Base-by-base conservation (phyloP, 2,888 invertebrate species). In the Aphrophora alni region DNA sequence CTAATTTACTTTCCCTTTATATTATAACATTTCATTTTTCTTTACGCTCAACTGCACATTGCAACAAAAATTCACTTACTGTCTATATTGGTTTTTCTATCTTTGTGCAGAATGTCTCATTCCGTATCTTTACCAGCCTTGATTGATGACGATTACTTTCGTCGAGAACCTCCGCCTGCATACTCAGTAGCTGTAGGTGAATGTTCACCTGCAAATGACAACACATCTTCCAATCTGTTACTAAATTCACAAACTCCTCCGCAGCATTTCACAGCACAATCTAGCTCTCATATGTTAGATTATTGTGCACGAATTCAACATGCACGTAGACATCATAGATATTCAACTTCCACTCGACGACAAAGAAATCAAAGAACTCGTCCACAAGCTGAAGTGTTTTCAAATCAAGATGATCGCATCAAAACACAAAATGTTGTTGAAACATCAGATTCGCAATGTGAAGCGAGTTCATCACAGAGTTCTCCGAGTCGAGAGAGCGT, bases 161-260 rank as follows among this genome's bases (percentile, higher is more conserved):
- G 86, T 80, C 86, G 89, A n/a, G 88, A 89, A 68, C 88, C 89
- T 0, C 90, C 90, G 0, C 90, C 90, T 3, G 87, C 89, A 0
- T 90, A 90, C 84, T 87, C 88, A 38, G 89, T 89, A 59, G 89
- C 90, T 38, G 89, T 90, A 1, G 86, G 85, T 33, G 86, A 87
- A 68, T 59, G 59, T 59, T 59, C 21, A 59, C 21, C 59, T 1
- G 17, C 8, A 44, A 33, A 33, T 33, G 33, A 33, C 33, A 10
- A 33, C 10, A 21, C 21, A 5, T 21, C 59, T 59, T 3, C 5
- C n/a, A 33, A 33, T 8, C 5, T 33, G 3, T 5, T 33, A 8
- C 8, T 33, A 33, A 59, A 21, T n/a, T 21, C 59, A 59, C 59
- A 59, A 59, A 21, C n/a, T 59, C 59, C 21, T 59, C 59, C 59